phyloP scores from a whole-genome alignment of 1,140 invertebrate genomes.

The Drosophila bocqueti region DNA sequence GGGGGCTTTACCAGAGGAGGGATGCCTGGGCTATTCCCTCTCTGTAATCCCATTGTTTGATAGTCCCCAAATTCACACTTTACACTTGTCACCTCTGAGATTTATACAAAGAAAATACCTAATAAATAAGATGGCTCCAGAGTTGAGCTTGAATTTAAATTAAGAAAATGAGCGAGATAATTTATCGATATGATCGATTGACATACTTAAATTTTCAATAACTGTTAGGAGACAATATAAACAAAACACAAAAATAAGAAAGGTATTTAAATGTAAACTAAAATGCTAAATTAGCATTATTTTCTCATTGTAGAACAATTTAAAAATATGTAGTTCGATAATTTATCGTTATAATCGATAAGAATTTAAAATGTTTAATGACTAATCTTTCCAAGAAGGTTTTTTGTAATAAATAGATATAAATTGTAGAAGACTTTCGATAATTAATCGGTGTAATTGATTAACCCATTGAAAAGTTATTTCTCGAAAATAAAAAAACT shows the following conservation, averaged over 20 bases:
- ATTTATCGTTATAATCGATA: background rate
- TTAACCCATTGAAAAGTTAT: no score
- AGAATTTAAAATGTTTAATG: background rate
- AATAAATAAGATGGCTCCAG: background rate
- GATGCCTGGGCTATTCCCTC: background rate
- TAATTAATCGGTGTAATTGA: no score
- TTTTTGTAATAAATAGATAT: background rate
- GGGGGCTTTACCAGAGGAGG: background rate
- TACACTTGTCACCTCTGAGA: background rate
- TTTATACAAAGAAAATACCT: background rate
- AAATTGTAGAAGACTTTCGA: no score
- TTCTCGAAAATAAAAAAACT: no score
- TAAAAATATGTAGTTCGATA: no score
- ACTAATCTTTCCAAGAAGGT: background rate
- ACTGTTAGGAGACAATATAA: background rate
- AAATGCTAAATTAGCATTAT: background rate
- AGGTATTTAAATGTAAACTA: background rate
- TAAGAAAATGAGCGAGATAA: background rate
- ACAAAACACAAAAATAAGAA: background rate
- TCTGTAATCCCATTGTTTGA: constrained; percentile 2
- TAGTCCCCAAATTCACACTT: background rate
- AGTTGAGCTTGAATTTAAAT: background rate
- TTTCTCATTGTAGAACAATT: no score
- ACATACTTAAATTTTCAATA: background rate
- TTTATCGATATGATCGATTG: background rate